Conservation (phyloP, 2,888 invertebrate genomes). For the Cryptocephalus moraei region DNA sequence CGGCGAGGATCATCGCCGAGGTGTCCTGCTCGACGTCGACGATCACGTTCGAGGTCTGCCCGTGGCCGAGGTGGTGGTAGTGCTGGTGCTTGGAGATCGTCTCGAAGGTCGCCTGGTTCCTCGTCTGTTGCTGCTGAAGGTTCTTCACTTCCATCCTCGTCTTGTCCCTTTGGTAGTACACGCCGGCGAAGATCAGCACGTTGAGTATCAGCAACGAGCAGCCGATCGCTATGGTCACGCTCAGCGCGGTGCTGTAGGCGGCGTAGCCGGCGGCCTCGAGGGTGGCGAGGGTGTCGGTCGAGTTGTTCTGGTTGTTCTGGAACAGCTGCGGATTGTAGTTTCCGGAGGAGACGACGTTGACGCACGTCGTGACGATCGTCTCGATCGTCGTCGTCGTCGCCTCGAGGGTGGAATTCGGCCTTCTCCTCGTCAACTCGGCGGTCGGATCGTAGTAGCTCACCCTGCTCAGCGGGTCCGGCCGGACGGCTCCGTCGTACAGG, state of each 20-base stretch:
- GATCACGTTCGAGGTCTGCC: conserved; percentile 70
- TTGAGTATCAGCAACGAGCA: conserved; percentile 72
- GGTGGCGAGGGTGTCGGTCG: conserved; percentile 66
- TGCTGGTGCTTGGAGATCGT: conserved; percentile 73
- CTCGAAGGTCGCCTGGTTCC: conserved; percentile 54
- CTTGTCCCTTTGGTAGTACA: conserved; percentile 73
- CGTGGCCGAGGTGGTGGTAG: conserved; percentile 65
- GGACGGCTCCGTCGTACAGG: conserved; percentile 79
- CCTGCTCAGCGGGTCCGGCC: conserved; percentile 71
- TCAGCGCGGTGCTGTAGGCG: conserved; percentile 64
- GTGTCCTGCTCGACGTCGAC: conserved; percentile 73
- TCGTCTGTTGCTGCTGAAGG: conserved; percentile 65
- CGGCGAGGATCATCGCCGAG: conserved; percentile 48
- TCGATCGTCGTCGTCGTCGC: conserved; percentile 58
- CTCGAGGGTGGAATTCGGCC: conserved; percentile 48
- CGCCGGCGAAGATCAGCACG: conserved; percentile 73
- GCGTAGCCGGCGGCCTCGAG: conserved; percentile 71
- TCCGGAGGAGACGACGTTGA: conserved; percentile 44
- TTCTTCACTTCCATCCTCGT: conserved; percentile 69
- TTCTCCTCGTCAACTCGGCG: conserved; percentile 50
- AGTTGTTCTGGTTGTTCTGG: conserved; percentile 46
- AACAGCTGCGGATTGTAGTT: conserved; percentile 45
- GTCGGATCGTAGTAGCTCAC: conserved; percentile 52
- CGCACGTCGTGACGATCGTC: conserved; percentile 61
- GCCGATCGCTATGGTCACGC: conserved; percentile 72